Evolutionary conservation across 2,888 invertebrate species (phyloP).

Genomic region (Eristalis pertinax): DNA sequence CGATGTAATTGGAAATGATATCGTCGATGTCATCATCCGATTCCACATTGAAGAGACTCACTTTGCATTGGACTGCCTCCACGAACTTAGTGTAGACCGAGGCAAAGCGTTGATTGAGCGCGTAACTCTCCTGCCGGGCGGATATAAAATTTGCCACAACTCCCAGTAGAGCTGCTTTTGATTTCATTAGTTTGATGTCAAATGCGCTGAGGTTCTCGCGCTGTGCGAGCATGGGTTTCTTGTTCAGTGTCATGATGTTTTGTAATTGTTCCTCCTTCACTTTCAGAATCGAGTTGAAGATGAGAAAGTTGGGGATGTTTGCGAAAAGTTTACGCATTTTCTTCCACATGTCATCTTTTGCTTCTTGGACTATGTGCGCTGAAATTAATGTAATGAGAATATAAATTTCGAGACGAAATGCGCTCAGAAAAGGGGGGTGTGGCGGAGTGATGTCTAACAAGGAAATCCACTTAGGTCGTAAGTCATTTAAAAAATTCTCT

Average conservation of each 20-base stretch:
- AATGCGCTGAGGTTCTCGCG: conserved; percentile 75
- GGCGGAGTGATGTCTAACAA: not conserved
- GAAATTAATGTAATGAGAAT: not conserved
- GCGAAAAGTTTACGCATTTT: conserved; percentile 77
- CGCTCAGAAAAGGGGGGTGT: not conserved
- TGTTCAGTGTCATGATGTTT: conserved; percentile 76
- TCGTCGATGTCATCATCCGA: conserved; percentile 75
- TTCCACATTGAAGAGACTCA: conserved; percentile 76
- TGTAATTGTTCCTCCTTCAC: conserved; percentile 79
- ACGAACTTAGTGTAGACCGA: conserved; percentile 76
- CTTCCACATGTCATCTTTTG: conserved; percentile 77
- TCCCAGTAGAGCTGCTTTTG: conserved; percentile 76
- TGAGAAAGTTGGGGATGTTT: conserved; percentile 77
- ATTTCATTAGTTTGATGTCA: conserved; percentile 77
- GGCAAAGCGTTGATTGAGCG: conserved; percentile 76
- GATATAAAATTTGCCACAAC: conserved; percentile 76
- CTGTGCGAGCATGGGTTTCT: conserved; percentile 36
- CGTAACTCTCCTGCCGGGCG: conserved; percentile 75
- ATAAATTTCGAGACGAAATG: not conserved
- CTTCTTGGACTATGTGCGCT: conserved; percentile 74
- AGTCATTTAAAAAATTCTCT: too few species aligned
- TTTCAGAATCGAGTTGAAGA: conserved; percentile 78
- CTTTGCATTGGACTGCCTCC: conserved; percentile 76
- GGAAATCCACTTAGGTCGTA: not conserved
- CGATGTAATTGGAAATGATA: conserved; percentile 78